Evolutionary conservation across 2,888 invertebrate genomes (phyloP).

Genomic region (Anagyrus pseudococci): DNA sequence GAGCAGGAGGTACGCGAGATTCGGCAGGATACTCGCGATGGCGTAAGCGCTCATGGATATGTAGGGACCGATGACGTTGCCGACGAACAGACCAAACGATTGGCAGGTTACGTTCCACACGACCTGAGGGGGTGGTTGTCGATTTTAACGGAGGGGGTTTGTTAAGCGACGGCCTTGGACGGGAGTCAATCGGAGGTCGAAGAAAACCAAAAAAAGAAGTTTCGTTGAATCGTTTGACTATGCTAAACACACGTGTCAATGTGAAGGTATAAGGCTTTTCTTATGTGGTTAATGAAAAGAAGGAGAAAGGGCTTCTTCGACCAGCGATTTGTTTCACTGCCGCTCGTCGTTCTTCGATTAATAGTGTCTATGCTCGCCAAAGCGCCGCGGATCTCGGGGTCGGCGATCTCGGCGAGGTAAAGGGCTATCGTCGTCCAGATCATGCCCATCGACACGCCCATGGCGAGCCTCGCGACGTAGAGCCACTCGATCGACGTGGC

Average conservation of each 20-base stretch:
- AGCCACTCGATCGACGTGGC: conserved; percentile 54
- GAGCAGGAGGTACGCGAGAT: conserved; percentile 49
- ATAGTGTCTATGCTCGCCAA: conserved; percentile 48
- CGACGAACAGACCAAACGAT: conserved; percentile 53
- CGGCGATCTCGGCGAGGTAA: conserved; percentile 55
- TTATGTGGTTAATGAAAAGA: too few relatives aligned
- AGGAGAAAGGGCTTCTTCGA: conserved; percentile 9
- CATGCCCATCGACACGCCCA: conserved; percentile 54
- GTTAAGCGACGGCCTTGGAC: neutral
- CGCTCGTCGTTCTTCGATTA: conserved; percentile 3
- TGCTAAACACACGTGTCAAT: too few relatives aligned
- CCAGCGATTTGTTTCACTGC: conserved; percentile 3
- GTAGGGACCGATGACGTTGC: conserved; percentile 58
- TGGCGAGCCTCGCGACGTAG: conserved; percentile 49
- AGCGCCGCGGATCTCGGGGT: conserved; percentile 56
- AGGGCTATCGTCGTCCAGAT: conserved; percentile 53
- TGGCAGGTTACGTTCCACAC: conserved; percentile 52
- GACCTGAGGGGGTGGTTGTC: conserved; percentile 55
- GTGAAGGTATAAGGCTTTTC: too few relatives aligned
- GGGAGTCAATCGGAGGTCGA: conserved; percentile 28
- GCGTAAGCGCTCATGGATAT: conserved; percentile 53
- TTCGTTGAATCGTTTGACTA: too few relatives aligned
- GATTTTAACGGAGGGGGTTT: too few relatives aligned
- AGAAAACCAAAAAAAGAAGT: too few relatives aligned
- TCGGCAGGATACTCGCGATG: conserved; percentile 51